Evolutionary conservation across 2,888 invertebrate genomes (phyloP).

Genomic region (Strigamia transsilvanica): DNA sequence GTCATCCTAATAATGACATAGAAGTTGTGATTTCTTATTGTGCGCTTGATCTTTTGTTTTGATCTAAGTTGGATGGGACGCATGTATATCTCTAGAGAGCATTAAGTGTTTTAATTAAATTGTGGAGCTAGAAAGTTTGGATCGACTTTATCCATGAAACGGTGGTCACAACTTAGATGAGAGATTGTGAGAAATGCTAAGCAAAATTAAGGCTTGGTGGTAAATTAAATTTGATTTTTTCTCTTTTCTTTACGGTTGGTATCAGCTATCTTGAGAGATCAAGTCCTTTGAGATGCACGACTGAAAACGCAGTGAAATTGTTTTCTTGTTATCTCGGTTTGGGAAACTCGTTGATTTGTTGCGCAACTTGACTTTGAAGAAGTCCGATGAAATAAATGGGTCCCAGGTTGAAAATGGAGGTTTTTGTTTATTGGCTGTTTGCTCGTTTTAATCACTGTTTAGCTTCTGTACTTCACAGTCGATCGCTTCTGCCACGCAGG

Average conservation of each 20-base stretch:
- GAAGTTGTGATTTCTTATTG: neutral
- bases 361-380: constrained; percentile 33
- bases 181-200: neutral
- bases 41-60: neutral
- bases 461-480: too few relatives aligned
- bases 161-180: neutral
- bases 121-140: constrained; percentile 9
- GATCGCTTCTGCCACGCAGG: too few relatives aligned
- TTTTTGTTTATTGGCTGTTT: neutral
- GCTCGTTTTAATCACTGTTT: neutral
- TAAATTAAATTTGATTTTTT: constrained; percentile 6
- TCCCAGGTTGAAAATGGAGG: neutral
- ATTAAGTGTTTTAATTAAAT: constrained; percentile 30
- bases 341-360: constrained; percentile 26
- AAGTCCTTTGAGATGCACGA: constrained; percentile 32
- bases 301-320: constrained; percentile 33
- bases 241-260: neutral
- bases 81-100: neutral
- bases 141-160: neutral
- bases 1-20: too few relatives aligned
- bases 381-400: constrained; percentile 1
- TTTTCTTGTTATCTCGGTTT: constrained; percentile 42
- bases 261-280: constrained; percentile 7
- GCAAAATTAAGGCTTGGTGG: neutral
- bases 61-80: neutral